Base-by-base conservation (phyloP, 2,888 invertebrate species). In the Oeneis ivallda region DNA sequence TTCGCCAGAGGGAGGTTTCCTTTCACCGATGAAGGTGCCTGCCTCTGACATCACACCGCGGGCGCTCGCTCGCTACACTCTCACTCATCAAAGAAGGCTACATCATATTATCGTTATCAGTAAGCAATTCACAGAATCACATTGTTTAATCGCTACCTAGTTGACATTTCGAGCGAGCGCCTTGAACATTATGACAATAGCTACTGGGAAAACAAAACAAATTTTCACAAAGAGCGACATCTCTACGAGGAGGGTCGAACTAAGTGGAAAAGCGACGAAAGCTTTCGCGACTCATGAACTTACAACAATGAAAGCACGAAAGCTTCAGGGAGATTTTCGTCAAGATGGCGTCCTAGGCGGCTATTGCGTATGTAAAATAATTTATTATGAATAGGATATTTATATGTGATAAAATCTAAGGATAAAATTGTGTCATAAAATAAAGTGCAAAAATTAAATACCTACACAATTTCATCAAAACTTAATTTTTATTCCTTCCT, bases 161-260 rank as follows among this genome's bases (percentile, higher is more conserved):
- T 81, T 87, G 86, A 86, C 91, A 89, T 89, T 83, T 81, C 87
- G 74, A 80, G 81, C 83, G 85, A 84, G 80, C 92, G 92, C 92
- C 91, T 90, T 91, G 86, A 86, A 87, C 86, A 84, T 82, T 84
- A 79, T 87, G 87, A 87, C 86, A 86, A 80, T 79, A 77, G 73
- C 79, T 76, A 77, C 87, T 86, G 89, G 56, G 39, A 92, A 89
- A 92, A 90, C 91, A 91, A 92, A 92, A 92, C 91, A 92, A 87
- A 70, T 75, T 70, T 71, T 73, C 73, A 66, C 39, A 53, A 49
- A 52, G 54, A 57, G 76, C 69, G 85, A 68, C 84, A 84, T 82
- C 91, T 84, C 41, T 74, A 65, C 68, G 68, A 19, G 6, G 2
- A 2, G 0, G 0, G 3, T 0, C 8, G 76, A 79, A 86, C 78